phyloP scores from a whole-genome alignment of 2,797 vertebrate genomes.

The Notolabrus celidotus region DNA sequence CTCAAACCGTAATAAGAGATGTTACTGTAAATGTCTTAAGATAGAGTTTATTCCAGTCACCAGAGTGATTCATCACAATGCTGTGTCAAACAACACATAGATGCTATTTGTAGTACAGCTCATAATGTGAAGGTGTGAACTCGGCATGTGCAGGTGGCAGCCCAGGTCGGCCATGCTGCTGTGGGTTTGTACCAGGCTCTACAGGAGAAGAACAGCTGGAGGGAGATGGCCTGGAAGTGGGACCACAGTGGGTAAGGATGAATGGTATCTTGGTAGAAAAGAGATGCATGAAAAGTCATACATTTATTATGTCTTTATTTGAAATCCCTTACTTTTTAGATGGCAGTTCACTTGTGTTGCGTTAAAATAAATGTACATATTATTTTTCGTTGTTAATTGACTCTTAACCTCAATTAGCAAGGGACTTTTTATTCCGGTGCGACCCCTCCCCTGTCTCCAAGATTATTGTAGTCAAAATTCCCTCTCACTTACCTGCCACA shows the following conservation, averaged over 20 bases:
- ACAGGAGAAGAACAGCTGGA: constrained; percentile 87
- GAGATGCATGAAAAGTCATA: background rate
- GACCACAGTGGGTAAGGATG: constrained; percentile 86
- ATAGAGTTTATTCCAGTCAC: background rate
- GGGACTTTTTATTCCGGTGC: no score
- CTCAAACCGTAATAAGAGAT: background rate
- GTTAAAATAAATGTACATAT: no score
- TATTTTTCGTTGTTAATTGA: no score
- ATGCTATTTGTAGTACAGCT: background rate
- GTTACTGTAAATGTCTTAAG: background rate
- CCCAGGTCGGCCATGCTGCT: constrained; percentile 89
- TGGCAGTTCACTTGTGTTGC: background rate
- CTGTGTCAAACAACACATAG: background rate
- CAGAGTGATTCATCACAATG: background rate
- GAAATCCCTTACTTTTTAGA: no score
- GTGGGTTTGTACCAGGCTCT: constrained; percentile 88
- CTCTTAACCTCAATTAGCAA: no score
- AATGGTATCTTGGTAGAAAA: background rate
- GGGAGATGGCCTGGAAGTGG: constrained; percentile 89
- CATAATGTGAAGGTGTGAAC: background rate
- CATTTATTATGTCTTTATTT: background rate
- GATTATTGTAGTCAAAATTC: no score
- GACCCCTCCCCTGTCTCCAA: no score
- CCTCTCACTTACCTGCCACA: no score
- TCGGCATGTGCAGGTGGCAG: constrained; percentile 82